phyloP scores from a whole-genome alignment of 2,113 vertebrate species.

The Thryonomys swinderianus region DNA sequence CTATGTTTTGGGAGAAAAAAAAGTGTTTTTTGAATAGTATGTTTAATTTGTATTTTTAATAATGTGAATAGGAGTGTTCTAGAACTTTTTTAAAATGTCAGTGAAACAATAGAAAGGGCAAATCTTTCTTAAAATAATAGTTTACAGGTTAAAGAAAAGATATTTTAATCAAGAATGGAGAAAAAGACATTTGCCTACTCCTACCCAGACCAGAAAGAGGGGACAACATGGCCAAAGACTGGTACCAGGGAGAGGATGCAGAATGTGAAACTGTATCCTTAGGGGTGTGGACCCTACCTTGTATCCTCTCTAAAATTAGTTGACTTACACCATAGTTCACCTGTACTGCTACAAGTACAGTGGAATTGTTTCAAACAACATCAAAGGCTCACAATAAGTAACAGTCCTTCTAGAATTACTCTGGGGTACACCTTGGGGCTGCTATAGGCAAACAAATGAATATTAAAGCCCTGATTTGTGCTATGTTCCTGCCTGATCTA shows the following conservation, averaged over 20 bases:
- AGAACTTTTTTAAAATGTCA: not conserved
- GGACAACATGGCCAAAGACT: rapidly evolving
- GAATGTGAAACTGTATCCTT: not conserved
- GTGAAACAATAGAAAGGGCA: not conserved
- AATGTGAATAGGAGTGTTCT: not conserved
- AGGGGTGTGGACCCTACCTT: not conserved
- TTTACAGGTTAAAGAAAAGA: not conserved
- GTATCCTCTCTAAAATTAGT: not conserved
- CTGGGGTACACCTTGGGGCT: not conserved
- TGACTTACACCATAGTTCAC: not conserved
- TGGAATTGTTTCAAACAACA: not conserved
- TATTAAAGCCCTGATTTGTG: not conserved
- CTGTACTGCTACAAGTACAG: not conserved
- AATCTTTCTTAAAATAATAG: not conserved
- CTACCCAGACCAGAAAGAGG: not conserved
- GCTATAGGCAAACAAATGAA: not conserved
- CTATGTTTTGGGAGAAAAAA: not conserved
- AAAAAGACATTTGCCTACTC: not conserved
- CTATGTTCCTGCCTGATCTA: not conserved
- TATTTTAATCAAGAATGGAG: not conserved
- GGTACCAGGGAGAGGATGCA: not conserved
- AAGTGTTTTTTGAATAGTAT: not conserved
- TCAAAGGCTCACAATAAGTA: not conserved
- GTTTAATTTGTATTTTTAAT: not conserved
- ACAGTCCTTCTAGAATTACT: not conserved